Percentiles rank a stretch among this genome's conserved stretches.
These are phyloP conservation scores for Benitochromis conjunctus DNA, from an alignment of 2,113 vertebrate species.

Conservation along the genomic window DNA sequence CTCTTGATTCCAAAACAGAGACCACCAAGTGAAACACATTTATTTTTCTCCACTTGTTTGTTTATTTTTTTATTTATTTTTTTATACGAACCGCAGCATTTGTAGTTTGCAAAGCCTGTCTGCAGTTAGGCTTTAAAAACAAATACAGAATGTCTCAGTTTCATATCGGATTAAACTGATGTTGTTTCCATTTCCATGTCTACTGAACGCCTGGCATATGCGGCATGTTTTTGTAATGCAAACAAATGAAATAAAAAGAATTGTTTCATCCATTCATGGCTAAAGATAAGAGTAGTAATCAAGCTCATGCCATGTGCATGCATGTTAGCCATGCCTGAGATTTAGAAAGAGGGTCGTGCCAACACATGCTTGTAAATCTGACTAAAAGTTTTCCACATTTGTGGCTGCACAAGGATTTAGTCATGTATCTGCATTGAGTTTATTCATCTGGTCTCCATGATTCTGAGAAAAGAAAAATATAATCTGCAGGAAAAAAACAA, in stretches of 20 bases:
- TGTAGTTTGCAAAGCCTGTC: not conserved
- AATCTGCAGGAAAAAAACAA: not conserved
- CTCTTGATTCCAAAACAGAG: not conserved
- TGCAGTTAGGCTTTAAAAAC: not conserved
- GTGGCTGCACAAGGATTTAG: not conserved
- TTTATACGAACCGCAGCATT: not conserved
- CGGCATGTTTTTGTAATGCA: not conserved
- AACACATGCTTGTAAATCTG: not conserved
- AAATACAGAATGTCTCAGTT: not conserved
- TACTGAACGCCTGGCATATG: not conserved
- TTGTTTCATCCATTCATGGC: not conserved
- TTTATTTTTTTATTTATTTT: not conserved
- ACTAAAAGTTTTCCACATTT: not conserved
- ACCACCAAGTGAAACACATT: not conserved
- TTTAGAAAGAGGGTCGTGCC: not conserved
- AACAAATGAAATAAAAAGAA: not conserved
- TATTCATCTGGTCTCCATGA: not conserved
- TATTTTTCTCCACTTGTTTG: not conserved
- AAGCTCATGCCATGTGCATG: accelerated
- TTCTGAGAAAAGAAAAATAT: not conserved
- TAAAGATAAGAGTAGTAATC: not conserved
- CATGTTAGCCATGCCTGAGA: not conserved
- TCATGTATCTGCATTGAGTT: not conserved
- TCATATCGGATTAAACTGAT: not conserved
- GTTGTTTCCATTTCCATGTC: not conserved